phyloP scores from a whole-genome alignment of 1,140 invertebrate genomes.

The Drosophila nebulosa region DNA sequence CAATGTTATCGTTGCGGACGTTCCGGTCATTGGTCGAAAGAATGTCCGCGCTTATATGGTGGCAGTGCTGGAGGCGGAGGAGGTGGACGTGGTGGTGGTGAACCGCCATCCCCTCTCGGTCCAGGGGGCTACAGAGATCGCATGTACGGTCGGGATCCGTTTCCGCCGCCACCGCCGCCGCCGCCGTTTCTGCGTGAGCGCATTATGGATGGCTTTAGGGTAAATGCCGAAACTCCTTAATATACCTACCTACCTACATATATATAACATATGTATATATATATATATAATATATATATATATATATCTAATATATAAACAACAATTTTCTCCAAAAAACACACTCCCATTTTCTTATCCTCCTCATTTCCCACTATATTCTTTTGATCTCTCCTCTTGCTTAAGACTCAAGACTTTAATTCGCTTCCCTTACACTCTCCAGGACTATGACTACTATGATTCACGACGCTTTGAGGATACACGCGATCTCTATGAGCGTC shows the following conservation, averaged over 20 bases:
- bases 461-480: slow-evolving; percentile 87
- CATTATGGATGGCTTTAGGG: slow-evolving; percentile 92
- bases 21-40: slow-evolving; percentile 97
- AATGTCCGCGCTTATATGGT: slow-evolving; percentile 90
- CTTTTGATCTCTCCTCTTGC: not conserved
- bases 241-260: not conserved
- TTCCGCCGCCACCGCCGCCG: slow-evolving; percentile 91
- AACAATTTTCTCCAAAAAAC: too few relatives aligned
- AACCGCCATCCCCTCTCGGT: slow-evolving; percentile 67
- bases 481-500: slow-evolving; percentile 89
- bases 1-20: slow-evolving; percentile 96
- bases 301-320: too few relatives aligned
- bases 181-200: slow-evolving; percentile 92
- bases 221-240: slow-evolving; percentile 82
- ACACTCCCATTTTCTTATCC: not conserved
- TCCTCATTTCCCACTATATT: not conserved
- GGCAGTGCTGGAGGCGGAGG: slow-evolving; percentile 83
- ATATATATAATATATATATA: too few relatives aligned
- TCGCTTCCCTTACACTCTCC: too few relatives aligned
- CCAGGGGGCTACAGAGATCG: slow-evolving; percentile 87
- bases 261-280: not conserved
- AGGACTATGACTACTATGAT: slow-evolving; percentile 93
- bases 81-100: slow-evolving; percentile 82
- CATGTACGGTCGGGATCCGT: slow-evolving; percentile 91
- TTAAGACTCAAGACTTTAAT: too few relatives aligned